Percentiles rank a stretch among this genome's conserved stretches.
Evolutionary conservation across 2,113 vertebrate genomes (phyloP).

Genomic region (Forbesichthys papilliferus): DNA sequence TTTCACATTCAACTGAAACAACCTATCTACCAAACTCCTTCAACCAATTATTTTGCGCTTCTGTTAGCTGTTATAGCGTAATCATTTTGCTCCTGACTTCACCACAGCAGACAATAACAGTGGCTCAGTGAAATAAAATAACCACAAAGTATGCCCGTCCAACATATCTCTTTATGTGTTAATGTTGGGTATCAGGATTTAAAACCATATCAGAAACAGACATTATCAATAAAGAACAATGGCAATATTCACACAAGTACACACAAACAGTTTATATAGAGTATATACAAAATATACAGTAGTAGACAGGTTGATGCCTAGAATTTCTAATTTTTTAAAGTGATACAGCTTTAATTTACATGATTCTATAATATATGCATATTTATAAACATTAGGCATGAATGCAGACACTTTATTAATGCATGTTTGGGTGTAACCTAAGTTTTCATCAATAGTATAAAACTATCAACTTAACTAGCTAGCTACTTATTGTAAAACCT

Average conservation of each 20-base stretch:
- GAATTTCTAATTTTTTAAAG: not conserved
- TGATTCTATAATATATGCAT: not conserved
- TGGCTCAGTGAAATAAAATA: not conserved
- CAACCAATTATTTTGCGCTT: conserved; percentile 13
- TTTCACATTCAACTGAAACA: conserved; percentile 16
- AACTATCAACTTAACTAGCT: not conserved
- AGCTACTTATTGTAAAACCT: not conserved
- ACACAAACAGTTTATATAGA: conserved; percentile 14
- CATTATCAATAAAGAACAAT: conserved; percentile 15
- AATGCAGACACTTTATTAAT: not conserved
- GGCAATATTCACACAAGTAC: conserved; percentile 20
- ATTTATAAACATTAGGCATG: not conserved
- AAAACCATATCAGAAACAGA: conserved; percentile 6
- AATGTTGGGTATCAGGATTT: conserved; percentile 14
- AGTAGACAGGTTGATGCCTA: not conserved
- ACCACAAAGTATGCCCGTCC: not conserved
- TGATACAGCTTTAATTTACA: not conserved
- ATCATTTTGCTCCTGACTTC: not conserved
- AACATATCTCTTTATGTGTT: not conserved
- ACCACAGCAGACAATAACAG: not conserved
- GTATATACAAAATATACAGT: conserved; percentile 19
- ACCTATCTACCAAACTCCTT: not conserved
- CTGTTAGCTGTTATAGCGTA: conserved; percentile 1
- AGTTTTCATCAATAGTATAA: no score
- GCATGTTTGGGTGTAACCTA: not conserved